Evolutionary conservation across 2,888 invertebrate genomes (phyloP), one percentile per base, ranked within the genome.

Genomic region (Drosophila mimetica): DNA sequence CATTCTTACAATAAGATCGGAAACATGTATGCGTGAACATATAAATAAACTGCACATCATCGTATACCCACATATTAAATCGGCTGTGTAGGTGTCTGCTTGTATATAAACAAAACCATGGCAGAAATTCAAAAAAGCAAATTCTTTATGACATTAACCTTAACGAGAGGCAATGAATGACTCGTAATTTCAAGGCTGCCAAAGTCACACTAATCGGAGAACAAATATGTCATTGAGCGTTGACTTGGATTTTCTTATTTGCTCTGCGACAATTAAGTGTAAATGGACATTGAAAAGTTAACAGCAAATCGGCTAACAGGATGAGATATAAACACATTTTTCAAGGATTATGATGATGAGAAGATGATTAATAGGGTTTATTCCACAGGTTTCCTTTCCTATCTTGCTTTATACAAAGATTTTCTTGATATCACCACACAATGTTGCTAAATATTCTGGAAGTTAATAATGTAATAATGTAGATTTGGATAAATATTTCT

Each of bases 101-200:
- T 44, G 36, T 64, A 46, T 36, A 64, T 52, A 64, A 44, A 69
- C 37, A 82, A 75, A 37, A 53, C 58, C 48, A 75, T 60, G 58
- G 57, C 52, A 52, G 64, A 69, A 54, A 67, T 61, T 36, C 30
- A 54, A 66, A 67, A 36, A 42, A 67, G 28, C 25, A 65, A 66
- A 66, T 69, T 69, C 55, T 72, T 79, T 63, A 71, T 75, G 79
- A 74, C 84, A 84, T 81, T 84, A 75, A 86, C 84, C 83, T 84
- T 78, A 71, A 72, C 52, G 60, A 63, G 58, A 69, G 79, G 37
- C 84, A 77, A 74, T 77, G 86, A 81, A 79, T 64, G 57, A 55
- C 47, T 63, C 66, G 64, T 41, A 59, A 72, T 71, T 71, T 65
- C 58, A 72, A 76, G 66, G 60, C 66, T 57, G 59, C 48, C 42